phyloP scores from a whole-genome alignment of 2,113 vertebrate species.

The Aptenodytes patagonicus region DNA sequence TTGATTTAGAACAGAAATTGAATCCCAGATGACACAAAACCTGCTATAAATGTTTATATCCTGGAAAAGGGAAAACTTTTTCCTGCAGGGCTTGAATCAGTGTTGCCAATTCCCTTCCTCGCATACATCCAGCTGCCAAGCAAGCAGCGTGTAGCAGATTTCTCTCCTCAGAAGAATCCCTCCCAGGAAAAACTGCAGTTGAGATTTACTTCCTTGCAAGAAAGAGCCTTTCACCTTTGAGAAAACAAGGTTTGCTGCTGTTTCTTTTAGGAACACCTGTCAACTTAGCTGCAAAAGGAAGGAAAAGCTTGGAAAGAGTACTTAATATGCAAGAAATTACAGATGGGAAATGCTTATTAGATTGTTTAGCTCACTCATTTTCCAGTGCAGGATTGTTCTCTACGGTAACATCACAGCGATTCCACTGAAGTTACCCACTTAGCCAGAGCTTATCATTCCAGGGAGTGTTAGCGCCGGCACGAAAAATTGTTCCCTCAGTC shows the following conservation, averaged over 20 bases:
- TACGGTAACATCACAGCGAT: background rate
- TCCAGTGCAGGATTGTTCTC: background rate
- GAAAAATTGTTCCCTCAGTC: background rate
- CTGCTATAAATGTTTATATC: background rate
- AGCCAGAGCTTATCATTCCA: background rate
- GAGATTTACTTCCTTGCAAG: background rate
- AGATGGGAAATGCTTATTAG: background rate
- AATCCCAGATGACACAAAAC: background rate
- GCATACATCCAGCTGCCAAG: background rate
- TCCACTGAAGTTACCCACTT: background rate
- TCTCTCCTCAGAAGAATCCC: background rate
- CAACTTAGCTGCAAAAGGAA: background rate
- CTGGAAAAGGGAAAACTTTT: background rate
- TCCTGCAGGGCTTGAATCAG: background rate
- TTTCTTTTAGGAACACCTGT: background rate
- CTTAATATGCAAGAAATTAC: background rate
- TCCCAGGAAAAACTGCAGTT: background rate
- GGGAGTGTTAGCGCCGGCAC: background rate
- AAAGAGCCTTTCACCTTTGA: background rate
- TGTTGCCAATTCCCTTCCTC: background rate
- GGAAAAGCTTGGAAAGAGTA: background rate
- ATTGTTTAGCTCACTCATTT: background rate
- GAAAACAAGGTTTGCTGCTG: background rate
- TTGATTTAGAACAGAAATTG: constrained; percentile 4
- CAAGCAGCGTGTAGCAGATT: background rate